Evolutionary conservation across 2,113 vertebrate genomes (phyloP).

Genomic region (Hyaena hyaena): DNA sequence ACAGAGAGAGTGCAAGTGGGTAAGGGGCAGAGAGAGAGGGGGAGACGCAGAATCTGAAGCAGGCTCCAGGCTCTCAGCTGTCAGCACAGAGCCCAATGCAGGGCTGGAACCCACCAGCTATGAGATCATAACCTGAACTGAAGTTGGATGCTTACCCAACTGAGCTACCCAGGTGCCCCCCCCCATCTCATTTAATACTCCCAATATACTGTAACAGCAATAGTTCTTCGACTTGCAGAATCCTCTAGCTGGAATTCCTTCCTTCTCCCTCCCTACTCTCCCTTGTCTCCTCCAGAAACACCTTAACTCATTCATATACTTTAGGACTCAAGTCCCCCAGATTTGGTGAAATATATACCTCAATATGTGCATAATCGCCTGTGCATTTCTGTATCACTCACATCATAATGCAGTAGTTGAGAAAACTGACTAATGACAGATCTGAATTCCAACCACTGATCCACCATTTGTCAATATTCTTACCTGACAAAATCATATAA

Average conservation of each 20-base stretch:
- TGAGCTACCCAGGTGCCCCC: no score
- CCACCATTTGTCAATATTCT: not conserved
- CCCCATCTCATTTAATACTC: not conserved
- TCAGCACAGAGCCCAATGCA: no score
- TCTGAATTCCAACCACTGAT: not conserved
- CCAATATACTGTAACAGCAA: not conserved
- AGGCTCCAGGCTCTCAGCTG: no score
- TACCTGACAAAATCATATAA: not conserved
- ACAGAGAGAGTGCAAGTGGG: no score
- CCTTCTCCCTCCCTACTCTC: not conserved
- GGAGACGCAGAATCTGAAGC: no score
- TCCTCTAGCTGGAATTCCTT: not conserved
- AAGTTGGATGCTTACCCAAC: no score
- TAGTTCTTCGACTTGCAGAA: not conserved
- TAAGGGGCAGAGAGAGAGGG: no score
- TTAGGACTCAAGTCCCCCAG: not conserved
- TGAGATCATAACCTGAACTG: no score
- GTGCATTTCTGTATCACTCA: not conserved
- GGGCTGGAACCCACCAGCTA: no score
- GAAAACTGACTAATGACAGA: not conserved
- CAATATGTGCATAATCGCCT: not conserved
- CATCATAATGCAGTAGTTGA: not conserved
- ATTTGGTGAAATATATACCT: not conserved
- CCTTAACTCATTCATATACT: not conserved
- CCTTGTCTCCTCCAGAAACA: not conserved